These are phyloP conservation scores for Poecilia velifera DNA, from an alignment of 2,797 vertebrate genomes.

Conservation along the genomic window DNA sequence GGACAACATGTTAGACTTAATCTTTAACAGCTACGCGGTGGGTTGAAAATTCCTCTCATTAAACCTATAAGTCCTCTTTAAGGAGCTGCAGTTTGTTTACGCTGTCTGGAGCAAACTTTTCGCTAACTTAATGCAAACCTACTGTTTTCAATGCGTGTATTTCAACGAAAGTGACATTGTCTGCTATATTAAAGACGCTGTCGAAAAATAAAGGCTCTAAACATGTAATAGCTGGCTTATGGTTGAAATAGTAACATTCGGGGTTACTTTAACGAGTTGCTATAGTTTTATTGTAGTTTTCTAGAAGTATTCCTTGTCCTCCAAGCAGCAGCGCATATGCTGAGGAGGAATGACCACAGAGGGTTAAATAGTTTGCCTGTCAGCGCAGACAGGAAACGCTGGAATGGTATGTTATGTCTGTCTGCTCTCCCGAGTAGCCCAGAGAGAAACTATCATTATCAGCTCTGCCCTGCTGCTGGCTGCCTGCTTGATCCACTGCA, in stretches of 20 bases:
- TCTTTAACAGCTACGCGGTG: slow-evolving; percentile 5
- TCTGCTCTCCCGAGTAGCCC: slow-evolving; percentile 70
- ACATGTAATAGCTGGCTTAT: background rate
- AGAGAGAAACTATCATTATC: slow-evolving; percentile 77
- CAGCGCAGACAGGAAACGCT: slow-evolving; percentile 79
- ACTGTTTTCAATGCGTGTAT: background rate
- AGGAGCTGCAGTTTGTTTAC: background rate
- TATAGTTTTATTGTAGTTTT: background rate
- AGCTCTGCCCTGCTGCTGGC: slow-evolving; percentile 54
- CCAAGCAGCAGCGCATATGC: slow-evolving; percentile 35
- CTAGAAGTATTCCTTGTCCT: background rate
- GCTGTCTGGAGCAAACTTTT: slow-evolving; percentile 26
- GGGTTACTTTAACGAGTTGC: background rate
- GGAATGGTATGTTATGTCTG: slow-evolving; percentile 81
- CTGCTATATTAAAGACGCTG: background rate
- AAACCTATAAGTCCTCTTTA: background rate
- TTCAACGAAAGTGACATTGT: background rate
- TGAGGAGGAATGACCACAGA: slow-evolving; percentile 62
- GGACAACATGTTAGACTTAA: slow-evolving; percentile 38
- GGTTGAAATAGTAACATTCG: background rate
- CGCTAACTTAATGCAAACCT: background rate
- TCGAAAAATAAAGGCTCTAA: background rate
- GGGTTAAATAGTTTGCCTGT: slow-evolving; percentile 80
- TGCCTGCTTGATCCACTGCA: slow-evolving; percentile 66
- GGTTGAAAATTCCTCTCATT: background rate